These are phyloP conservation scores for Dissostichus mawsoni DNA, from an alignment of 2,113 vertebrate genomes.

Conservation along the genomic window DNA sequence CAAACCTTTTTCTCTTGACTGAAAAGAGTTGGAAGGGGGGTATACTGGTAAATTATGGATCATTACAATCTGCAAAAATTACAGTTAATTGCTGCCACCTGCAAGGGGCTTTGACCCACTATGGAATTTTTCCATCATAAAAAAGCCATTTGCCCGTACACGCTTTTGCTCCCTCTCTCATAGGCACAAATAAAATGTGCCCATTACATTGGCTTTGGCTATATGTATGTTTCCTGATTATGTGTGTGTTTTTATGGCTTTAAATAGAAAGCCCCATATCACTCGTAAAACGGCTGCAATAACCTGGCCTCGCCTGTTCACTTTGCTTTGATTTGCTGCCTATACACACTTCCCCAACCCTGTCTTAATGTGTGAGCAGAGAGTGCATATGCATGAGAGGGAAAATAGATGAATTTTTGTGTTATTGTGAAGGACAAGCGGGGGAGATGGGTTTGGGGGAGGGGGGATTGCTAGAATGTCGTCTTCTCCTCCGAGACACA, in stretches of 20 bases:
- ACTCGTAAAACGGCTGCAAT: conserved; percentile 68
- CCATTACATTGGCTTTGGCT: conserved; percentile 69
- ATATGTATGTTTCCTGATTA: conserved; percentile 60
- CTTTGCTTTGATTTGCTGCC: conserved; percentile 70
- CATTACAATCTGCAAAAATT: conserved; percentile 87
- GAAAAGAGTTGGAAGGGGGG: conserved; percentile 79
- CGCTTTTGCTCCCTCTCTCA: conserved; percentile 69
- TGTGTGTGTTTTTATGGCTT: conserved; percentile 71
- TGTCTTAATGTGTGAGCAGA: conserved; percentile 44
- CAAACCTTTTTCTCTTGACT: conserved; percentile 79
- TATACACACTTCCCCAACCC: conserved; percentile 39
- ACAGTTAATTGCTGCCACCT: conserved; percentile 90
- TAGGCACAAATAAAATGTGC: conserved; percentile 76
- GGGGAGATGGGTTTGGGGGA: conserved; percentile 6
- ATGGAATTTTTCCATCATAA: conserved; percentile 87
- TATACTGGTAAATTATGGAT: conserved; percentile 86
- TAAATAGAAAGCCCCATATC: conserved; percentile 63
- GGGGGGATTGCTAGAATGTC: conserved; percentile 19
- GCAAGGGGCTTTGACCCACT: conserved; percentile 86
- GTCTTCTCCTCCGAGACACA: conserved; percentile 47
- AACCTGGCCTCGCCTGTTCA: conserved; percentile 63
- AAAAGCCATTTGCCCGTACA: conserved; percentile 81
- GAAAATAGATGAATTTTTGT: conserved; percentile 51
- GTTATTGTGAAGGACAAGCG: conserved; percentile 61
- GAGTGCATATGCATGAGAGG: conserved; percentile 33